These are phyloP conservation scores for Corythornis leucogaster DNA, from an alignment of 2,797 vertebrate species.

Conservation along the genomic window DNA sequence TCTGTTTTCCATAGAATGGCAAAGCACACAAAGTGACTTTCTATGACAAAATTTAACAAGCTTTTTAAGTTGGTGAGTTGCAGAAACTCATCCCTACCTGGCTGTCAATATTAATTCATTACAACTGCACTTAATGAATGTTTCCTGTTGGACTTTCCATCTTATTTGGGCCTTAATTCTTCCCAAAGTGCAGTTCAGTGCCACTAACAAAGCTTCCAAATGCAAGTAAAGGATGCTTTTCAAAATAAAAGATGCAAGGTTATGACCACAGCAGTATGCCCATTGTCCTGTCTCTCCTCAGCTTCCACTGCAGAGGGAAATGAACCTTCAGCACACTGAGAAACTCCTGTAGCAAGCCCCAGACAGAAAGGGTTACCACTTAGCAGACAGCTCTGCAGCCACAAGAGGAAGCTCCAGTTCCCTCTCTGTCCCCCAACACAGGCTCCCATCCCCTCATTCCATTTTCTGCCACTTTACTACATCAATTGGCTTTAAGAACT, in stretches of 20 bases:
- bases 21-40: neutral
- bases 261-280: neutral
- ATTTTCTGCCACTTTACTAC: neutral
- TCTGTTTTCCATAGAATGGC: neutral
- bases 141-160: neutral
- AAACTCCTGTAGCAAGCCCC: neutral
- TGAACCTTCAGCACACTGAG: neutral
- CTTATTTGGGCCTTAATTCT: neutral
- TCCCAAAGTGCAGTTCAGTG: neutral
- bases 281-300: neutral
- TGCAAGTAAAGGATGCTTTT: neutral
- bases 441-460: neutral
- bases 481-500: neutral
- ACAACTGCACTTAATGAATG: neutral
- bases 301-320: neutral
- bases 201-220: neutral
- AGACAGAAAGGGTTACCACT: neutral
- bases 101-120: neutral
- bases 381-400: neutral
- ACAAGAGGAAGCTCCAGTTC: neutral
- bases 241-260: neutral
- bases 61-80: neutral
- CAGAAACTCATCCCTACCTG: neutral
- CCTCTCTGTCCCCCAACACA: neutral
- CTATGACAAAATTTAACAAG: neutral